Conservation (phyloP, 1,140 invertebrate species). For the Bombus difficillimus region DNA sequence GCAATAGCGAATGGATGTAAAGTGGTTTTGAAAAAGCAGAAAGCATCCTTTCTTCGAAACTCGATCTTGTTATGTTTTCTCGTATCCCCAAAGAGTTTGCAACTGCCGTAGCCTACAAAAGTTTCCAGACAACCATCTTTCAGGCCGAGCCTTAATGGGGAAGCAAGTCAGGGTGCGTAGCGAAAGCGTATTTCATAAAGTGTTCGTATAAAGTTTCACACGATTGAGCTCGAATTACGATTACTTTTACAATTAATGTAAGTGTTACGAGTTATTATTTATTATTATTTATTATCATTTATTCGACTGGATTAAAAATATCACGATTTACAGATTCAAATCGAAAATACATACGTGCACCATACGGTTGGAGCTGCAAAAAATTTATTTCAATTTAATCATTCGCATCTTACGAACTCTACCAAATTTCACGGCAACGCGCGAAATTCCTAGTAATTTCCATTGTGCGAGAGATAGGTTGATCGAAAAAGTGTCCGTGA, state of each 20-base stretch:
- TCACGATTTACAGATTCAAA: not conserved
- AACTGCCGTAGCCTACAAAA: not conserved
- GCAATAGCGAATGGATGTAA: not conserved
- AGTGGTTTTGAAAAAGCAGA: not conserved
- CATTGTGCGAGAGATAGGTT: too few species aligned
- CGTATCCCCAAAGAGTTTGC: not conserved
- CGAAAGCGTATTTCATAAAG: not conserved
- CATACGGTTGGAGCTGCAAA: not conserved
- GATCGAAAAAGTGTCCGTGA: not conserved
- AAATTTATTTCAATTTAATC: not conserved
- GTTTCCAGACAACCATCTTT: slow-evolving; percentile 9
- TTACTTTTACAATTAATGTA: not conserved
- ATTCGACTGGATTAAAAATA: not conserved
- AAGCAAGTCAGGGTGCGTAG: not conserved
- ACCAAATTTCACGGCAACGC: not conserved
- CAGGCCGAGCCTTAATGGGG: not conserved
- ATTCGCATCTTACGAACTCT: not conserved
- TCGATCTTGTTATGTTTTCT: not conserved
- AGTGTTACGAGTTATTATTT: too few species aligned
- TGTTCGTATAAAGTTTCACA: not conserved
- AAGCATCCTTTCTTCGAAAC: not conserved
- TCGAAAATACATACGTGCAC: too few species aligned
- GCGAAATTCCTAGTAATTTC: not conserved
- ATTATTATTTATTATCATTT: too few species aligned
- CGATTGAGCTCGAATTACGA: not conserved